Base-by-base conservation (phyloP, 2,888 invertebrate species). In the Clanis bilineata region DNA sequence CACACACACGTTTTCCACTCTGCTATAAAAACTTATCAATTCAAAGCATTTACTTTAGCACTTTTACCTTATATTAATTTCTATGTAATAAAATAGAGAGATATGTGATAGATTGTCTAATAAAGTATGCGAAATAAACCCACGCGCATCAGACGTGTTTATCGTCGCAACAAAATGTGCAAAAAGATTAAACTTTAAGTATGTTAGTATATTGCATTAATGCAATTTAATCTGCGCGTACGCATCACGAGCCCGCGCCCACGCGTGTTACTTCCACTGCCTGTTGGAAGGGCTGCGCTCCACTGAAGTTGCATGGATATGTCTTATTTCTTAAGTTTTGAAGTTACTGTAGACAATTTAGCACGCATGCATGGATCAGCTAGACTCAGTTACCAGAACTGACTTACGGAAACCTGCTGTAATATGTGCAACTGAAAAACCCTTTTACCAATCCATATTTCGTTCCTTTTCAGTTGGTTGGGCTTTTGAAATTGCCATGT, bases 211-310 rank as follows among this genome's bases (percentile, higher is more conserved):
- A 80, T 79, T 80, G 83, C 82, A 79, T 82, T 89, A 90, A 89
- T 89, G 89, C 89, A 89, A 88, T 90, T 88, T 90, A 90, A 90
- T 90, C 90, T 86, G 86, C 83, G 84, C 79, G 77, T 86, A 86
- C 88, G 89, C 89, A 90, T 90, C 90, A 86, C 84, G 83, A 80
- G 73, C 72, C 72, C 64, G 72, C 88, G 85, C 89, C 88, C 86
- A 88, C 90, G 87, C 86, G 72, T 76, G 71, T 72, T 76, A 74
- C 78, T 73, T 80, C 77, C 79, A 77, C 82, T 81, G 80, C 76
- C 71, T 74, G 71, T 67, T 61, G 65, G 62, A 66, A 79, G 43
- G 75, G 0, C 54, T 62, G 73, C 67, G 1, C 0, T 59, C 67
- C 77, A 78, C 60, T 67, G 32, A 12, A 18, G 9, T 12, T 18